Percentiles rank a stretch among this genome's conserved stretches.
These are phyloP conservation scores for Mythimna albipuncta DNA, from an alignment of 2,888 invertebrate genomes.

Conservation along the genomic window DNA sequence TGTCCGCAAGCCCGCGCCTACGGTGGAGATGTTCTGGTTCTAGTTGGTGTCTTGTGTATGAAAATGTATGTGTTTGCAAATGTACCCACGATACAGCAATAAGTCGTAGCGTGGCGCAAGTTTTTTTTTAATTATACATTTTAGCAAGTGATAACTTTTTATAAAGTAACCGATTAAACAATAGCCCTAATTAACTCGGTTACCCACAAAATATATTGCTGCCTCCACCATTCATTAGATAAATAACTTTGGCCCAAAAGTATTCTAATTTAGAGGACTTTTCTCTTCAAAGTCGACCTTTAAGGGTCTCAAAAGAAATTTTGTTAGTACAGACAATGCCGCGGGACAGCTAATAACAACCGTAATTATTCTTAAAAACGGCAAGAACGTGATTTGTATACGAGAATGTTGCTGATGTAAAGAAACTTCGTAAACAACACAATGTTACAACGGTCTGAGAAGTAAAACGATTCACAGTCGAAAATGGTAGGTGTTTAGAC, in stretches of 20 bases:
- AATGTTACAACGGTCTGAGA: not conserved
- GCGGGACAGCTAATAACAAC: constrained; percentile 47
- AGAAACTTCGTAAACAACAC: constrained; percentile 16
- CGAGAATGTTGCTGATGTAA: constrained; percentile 24
- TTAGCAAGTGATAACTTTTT: too few species aligned
- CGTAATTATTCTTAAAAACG: constrained; percentile 58
- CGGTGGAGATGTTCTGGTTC: too few species aligned
- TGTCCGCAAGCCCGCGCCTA: too few species aligned
- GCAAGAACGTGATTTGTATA: constrained; percentile 61
- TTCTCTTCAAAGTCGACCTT: constrained; percentile 20
- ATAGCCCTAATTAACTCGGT: too few species aligned
- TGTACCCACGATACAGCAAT: too few species aligned
- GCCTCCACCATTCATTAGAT: constrained; percentile 1
- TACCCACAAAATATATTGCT: constrained; percentile 1
- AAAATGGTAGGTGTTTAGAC: not conserved
- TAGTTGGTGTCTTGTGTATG: too few species aligned
- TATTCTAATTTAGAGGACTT: constrained; percentile 41
- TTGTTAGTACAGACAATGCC: constrained; percentile 38
- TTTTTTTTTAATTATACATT: too few species aligned
- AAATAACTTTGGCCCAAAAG: constrained; percentile 21
- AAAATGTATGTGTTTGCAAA: too few species aligned
- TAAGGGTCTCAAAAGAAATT: constrained; percentile 37
- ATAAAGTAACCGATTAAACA: too few species aligned
- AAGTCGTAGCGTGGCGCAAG: too few species aligned
- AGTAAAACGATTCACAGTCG: not conserved